Evolutionary conservation across 2,888 invertebrate genomes (phyloP).

Genomic region (Heteromurus nitidus): DNA sequence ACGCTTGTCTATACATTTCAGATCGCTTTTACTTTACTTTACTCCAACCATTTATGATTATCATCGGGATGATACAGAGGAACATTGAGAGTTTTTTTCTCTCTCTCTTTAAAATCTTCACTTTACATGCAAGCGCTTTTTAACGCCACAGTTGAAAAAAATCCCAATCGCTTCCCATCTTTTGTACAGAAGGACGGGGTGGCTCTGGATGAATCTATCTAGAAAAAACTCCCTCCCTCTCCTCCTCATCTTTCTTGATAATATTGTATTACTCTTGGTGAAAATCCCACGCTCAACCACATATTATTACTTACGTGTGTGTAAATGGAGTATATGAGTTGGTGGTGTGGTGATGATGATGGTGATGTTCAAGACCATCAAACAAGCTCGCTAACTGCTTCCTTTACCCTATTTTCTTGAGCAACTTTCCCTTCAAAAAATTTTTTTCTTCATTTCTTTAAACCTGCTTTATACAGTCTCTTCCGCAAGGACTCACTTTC

Average conservation of each 20-base stretch:
- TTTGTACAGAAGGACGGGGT: too few relatives aligned
- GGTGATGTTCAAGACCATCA: conserved; percentile 19
- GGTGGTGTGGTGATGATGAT: neutral
- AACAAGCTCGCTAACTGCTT: conserved; percentile 28
- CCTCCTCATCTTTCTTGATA: conserved; percentile 13
- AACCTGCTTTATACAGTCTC: neutral
- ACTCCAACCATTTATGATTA: conserved; percentile 25
- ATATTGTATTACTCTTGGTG: too few relatives aligned
- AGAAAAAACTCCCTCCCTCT: conserved; percentile 25
- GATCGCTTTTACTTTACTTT: conserved; percentile 41
- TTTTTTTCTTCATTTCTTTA: neutral
- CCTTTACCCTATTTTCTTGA: conserved; percentile 16
- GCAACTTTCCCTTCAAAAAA: neutral
- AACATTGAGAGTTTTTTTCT: neutral
- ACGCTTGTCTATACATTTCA: conserved; percentile 21
- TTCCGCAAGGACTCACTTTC: too few relatives aligned
- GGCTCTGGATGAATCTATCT: conserved; percentile 20
- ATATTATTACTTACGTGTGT: conserved; percentile 6
- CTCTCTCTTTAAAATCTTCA: neutral
- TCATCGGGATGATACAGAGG: conserved; percentile 21
- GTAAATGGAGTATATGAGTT: neutral
- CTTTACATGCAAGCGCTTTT: neutral
- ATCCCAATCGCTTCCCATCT: too few relatives aligned
- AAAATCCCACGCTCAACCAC: conserved; percentile 6
- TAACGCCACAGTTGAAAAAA: conserved; percentile 21